Conservation (phyloP, 2,113 vertebrate genomes). For the Cyanoramphus novaezelandiae region DNA sequence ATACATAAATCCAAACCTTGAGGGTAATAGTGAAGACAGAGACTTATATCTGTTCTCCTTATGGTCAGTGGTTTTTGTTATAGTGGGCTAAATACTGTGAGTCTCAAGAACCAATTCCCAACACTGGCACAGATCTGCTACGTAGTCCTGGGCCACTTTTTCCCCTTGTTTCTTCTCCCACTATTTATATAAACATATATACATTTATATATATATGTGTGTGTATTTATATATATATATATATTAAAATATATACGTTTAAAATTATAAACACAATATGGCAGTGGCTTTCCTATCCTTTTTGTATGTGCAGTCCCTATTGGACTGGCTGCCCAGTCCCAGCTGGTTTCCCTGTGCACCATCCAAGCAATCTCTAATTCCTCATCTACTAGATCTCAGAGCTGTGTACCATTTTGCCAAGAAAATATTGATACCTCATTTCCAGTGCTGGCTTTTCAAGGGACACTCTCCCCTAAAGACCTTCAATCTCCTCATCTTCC, state of each 20-base stretch:
- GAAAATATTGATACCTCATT: not conserved
- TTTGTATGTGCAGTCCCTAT: not conserved
- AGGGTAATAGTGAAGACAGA: conserved; percentile 3
- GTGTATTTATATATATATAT: not conserved
- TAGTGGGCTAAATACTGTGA: not conserved
- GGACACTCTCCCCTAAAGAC: not conserved
- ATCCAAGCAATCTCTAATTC: not conserved
- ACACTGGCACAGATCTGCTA: not conserved
- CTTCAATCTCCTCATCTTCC: not conserved
- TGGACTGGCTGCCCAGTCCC: not conserved
- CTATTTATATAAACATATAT: not conserved
- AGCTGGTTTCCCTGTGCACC: not conserved
- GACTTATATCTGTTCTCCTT: not conserved
- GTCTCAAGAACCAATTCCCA: not conserved
- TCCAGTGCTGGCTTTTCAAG: not conserved
- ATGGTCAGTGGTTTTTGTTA: not conserved
- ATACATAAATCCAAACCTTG: conserved; percentile 8
- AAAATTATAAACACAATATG: not conserved
- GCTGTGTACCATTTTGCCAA: not conserved
- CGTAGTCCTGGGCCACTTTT: not conserved
- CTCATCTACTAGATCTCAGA: not conserved
- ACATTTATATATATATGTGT: not conserved
- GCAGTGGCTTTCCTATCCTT: not conserved
- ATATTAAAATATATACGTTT: not conserved
- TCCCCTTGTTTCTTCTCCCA: not conserved